These are phyloP conservation scores for Podabrus alpinus DNA, from an alignment of 2,888 invertebrate species.

Conservation along the genomic window DNA sequence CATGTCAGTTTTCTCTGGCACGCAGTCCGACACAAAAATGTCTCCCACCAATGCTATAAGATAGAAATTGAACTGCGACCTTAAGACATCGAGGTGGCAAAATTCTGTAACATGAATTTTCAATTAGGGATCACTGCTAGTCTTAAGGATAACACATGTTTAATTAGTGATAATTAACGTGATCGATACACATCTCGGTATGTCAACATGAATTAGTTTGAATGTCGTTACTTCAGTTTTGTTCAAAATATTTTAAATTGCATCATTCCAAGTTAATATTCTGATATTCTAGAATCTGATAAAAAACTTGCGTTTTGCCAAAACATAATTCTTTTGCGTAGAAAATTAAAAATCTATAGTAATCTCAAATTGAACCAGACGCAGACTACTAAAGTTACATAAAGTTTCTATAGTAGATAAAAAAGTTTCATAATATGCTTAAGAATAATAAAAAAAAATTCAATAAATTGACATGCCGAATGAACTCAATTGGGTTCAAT, in stretches of 20 bases:
- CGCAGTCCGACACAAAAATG: constrained; percentile 1
- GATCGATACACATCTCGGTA: not conserved
- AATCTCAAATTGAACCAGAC: too few species aligned
- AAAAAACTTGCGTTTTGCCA: not conserved
- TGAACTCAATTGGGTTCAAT: too few species aligned
- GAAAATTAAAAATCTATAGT: too few species aligned
- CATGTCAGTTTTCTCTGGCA: not conserved
- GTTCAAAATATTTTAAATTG: not conserved
- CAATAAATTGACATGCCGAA: too few species aligned
- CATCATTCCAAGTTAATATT: not conserved
- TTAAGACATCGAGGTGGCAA: constrained; percentile 7
- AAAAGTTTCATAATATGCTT: too few species aligned
- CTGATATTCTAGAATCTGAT: not conserved
- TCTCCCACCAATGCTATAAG: constrained; percentile 3
- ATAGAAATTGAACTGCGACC: constrained; percentile 17
- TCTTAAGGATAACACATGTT: not conserved
- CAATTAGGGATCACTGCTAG: not conserved
- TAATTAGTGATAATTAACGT: not conserved
- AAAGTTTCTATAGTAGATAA: too few species aligned
- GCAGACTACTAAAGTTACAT: too few species aligned
- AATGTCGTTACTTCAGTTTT: not conserved
- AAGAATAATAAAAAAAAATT: too few species aligned
- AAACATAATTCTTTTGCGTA: not conserved
- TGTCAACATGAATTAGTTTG: not conserved
- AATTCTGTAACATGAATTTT: not conserved